Evolutionary conservation across 2,888 invertebrate species (phyloP).

Genomic region (Meteorus cinctellus): DNA sequence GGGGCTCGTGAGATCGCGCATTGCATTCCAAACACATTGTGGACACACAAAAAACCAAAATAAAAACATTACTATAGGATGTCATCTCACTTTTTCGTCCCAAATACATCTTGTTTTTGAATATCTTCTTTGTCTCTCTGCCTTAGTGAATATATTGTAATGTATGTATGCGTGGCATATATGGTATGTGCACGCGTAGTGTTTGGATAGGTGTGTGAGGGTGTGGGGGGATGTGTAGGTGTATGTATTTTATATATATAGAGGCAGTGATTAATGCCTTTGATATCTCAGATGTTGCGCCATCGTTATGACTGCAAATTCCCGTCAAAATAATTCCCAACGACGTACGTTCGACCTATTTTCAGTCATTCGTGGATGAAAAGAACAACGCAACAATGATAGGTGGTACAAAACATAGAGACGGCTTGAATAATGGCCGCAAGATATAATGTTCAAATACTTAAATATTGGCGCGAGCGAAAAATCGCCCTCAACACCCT

Average conservation of each 20-base stretch:
- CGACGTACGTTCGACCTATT: neutral
- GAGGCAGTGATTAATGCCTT: too few relatives aligned
- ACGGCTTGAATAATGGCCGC: neutral
- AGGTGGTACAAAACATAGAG: neutral
- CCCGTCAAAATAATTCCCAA: neutral
- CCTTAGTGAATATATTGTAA: too few relatives aligned
- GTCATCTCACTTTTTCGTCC: slow-evolving; percentile 35
- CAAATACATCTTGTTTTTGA: neutral
- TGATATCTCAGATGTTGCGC: neutral
- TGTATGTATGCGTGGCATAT: slow-evolving; percentile 21
- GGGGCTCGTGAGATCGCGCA: slow-evolving; percentile 48
- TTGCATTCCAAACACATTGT: slow-evolving; percentile 39
- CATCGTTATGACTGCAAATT: neutral
- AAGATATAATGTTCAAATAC: slow-evolving; percentile 27
- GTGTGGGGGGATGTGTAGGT: too few relatives aligned
- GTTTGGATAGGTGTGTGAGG: neutral
- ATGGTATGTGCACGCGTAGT: neutral
- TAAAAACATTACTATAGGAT: slow-evolving; percentile 41
- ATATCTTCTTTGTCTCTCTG: too few relatives aligned
- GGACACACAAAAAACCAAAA: slow-evolving; percentile 40
- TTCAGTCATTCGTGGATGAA: neutral
- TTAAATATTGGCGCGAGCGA: slow-evolving; percentile 20
- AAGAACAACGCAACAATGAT: neutral
- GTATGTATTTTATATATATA: too few relatives aligned
- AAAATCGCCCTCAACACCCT: slow-evolving; percentile 38